Conservation (phyloP, 2,888 invertebrate genomes). For the Chrysopilus asiliformis region DNA sequence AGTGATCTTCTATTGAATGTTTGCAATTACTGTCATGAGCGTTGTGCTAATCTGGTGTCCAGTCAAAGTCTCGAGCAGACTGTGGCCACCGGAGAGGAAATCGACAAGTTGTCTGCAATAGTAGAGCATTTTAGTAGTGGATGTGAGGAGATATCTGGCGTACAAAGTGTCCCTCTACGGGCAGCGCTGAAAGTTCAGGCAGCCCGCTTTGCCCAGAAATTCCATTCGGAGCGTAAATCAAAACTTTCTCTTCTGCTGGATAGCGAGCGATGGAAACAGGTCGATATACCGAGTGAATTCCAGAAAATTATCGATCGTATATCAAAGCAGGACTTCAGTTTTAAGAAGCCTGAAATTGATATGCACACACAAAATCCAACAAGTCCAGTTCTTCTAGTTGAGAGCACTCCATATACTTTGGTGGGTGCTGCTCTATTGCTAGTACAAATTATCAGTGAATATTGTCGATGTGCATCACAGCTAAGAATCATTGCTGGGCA, state of each 20-base stretch:
- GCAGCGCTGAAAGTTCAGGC: conserved; percentile 78
- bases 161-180: conserved; percentile 63
- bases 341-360: conserved; percentile 10
- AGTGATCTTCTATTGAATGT: conserved; percentile 66
- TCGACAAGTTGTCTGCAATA: conserved; percentile 59
- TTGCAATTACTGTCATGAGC: conserved; percentile 85
- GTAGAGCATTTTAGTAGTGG: conserved; percentile 66
- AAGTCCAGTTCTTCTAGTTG: conserved; percentile 46
- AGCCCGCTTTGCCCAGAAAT: conserved; percentile 77
- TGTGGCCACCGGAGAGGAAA: conserved; percentile 58
- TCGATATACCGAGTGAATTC: conserved; percentile 80
- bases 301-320: conserved; percentile 71
- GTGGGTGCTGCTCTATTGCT: conserved; percentile 75
- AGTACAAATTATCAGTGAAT: conserved; percentile 82
- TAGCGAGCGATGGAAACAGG: conserved; percentile 85
- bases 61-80: conserved; percentile 58
- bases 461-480: conserved; percentile 69
- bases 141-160: conserved; percentile 61
- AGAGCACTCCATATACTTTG: conserved; percentile 59
- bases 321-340: conserved; percentile 34
- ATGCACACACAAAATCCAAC: conserved; percentile 30
- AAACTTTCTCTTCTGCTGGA: conserved; percentile 77
- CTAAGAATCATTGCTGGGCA: conserved; percentile 67
- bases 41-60: conserved; percentile 77
- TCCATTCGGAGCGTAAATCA: conserved; percentile 77